Percentiles rank a stretch among this genome's conserved stretches.
These are phyloP conservation scores for Drosophila nasuta DNA, from an alignment of 1,140 invertebrate genomes.

Conservation along the genomic window DNA sequence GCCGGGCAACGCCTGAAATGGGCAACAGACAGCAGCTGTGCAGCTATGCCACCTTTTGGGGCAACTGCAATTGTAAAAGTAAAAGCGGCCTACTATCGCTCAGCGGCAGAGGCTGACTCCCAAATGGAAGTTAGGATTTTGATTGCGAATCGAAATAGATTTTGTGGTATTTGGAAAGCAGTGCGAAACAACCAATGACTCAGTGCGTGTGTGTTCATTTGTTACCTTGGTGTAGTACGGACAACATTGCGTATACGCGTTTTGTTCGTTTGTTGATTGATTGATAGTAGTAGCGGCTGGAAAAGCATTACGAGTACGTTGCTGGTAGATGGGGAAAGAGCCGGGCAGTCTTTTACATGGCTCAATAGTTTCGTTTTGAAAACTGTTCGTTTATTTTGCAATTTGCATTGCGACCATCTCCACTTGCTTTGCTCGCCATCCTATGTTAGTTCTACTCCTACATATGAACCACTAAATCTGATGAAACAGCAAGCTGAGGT, in stretches of 20 bases:
- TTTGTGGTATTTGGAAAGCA: slow-evolving; percentile 84
- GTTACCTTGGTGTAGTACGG: slow-evolving; percentile 66
- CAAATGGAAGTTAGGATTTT: slow-evolving; percentile 83
- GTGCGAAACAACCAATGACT: slow-evolving; percentile 61
- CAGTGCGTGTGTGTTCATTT: slow-evolving; percentile 62
- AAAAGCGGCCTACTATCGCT: slow-evolving; percentile 46
- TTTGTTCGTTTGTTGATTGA: slow-evolving; percentile 82
- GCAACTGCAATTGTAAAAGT: slow-evolving; percentile 28
- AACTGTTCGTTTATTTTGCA: slow-evolving; percentile 57
- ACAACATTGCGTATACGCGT: slow-evolving; percentile 81
- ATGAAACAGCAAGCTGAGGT: not conserved
- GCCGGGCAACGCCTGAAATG: slow-evolving; percentile 34
- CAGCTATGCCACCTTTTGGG: slow-evolving; percentile 32
- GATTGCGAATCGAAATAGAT: slow-evolving; percentile 84
- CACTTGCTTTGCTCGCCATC: not conserved
- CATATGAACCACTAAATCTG: slow-evolving; percentile 43
- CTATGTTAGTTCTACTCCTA: slow-evolving; percentile 22
- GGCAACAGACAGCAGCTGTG: slow-evolving; percentile 16
- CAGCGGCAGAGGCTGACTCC: slow-evolving; percentile 18
- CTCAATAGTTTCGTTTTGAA: slow-evolving; percentile 56
- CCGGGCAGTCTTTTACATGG: slow-evolving; percentile 61
- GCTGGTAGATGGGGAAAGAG: not conserved
- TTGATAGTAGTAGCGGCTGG: slow-evolving; percentile 42
- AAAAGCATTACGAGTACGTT: not conserved
- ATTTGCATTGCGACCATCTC: slow-evolving; percentile 46